Base-by-base conservation (phyloP, 2,888 invertebrate species). In the Cristatella mucedo region DNA sequence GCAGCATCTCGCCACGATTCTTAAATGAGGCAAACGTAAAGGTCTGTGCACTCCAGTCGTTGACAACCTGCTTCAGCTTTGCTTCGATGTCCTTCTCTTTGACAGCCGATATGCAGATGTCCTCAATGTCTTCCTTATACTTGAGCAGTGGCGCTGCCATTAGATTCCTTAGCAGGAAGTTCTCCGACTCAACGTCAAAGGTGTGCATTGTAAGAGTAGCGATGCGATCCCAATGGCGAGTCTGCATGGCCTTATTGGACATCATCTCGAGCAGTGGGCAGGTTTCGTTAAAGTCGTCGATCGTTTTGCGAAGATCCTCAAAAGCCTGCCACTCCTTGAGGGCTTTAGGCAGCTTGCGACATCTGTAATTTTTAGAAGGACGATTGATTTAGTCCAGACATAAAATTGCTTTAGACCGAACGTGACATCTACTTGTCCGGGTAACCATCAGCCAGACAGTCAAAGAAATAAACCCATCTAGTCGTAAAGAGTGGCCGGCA, bases 11-110 rank as follows among this genome's bases (percentile, higher is more conserved):
- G 2, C 91, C 91, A 3, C 91, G 74, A 57, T 85, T 84, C 63
- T 93, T 93, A 63, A 93, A 93, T 5, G 81, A 79, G 74, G 83
- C 80, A 65, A 93, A 93, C 4, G 85, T 86, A 43, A 93, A 69
- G 59, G 85, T 84, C 46, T 66, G 66, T 55, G 84, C 83, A 0
- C 83, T 78, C 91, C 91, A 93, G 65, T 91, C 91, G 60, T 84
- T 87, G 1, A 87, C 84, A 0, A 93, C 91, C 44, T 82, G 83
- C 42, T 87, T 76, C 43, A 93, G 67, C 65, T 93, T 93, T 0
- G 87, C 87, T 70, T 93, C 91, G 44, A 93, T 93, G 57, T 93
- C 93, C 60, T 87, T 85, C 61, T 93, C 93, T 67, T 93, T 93
- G 79, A 91, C 85, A 0, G 91, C 91, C 29, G 89, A 89, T 63